phyloP scores from a whole-genome alignment of 2,888 invertebrate genomes.

The Hoplodrina ambigua region DNA sequence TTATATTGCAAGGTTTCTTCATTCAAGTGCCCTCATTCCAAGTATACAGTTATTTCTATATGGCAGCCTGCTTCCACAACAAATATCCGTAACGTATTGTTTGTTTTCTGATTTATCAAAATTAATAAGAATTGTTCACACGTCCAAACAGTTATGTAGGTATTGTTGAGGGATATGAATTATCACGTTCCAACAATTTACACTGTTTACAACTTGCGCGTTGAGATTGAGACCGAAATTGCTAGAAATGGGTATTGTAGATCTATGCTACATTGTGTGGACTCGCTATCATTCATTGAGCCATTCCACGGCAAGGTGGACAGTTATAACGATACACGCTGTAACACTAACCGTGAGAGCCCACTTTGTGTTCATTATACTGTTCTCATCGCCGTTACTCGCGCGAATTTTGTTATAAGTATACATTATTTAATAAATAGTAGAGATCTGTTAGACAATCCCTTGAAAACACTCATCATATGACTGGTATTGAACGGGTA shows the following conservation, averaged over 20 bases:
- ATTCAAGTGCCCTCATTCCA: slow-evolving; percentile 28
- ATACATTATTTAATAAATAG: slow-evolving; percentile 33
- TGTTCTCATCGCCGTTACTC: slow-evolving; percentile 62
- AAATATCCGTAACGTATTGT: neutral
- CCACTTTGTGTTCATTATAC: slow-evolving; percentile 59
- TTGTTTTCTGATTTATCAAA: slow-evolving; percentile 9
- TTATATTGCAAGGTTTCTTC: slow-evolving; percentile 49
- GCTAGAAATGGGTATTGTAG: slow-evolving; percentile 14
- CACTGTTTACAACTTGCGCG: neutral
- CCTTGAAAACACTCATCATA: neutral
- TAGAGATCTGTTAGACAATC: neutral
- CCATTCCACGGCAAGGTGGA: slow-evolving; percentile 61
- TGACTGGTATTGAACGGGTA: slow-evolving; percentile 46
- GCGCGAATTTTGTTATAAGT: slow-evolving; percentile 38
- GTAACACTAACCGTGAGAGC: slow-evolving; percentile 72
- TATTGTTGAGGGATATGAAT: slow-evolving; percentile 2
- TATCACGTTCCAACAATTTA: neutral
- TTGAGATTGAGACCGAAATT: neutral
- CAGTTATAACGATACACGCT: slow-evolving; percentile 67
- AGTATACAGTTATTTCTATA: slow-evolving; percentile 9
- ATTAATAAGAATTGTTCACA: slow-evolving; percentile 4
- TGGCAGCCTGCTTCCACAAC: slow-evolving; percentile 5
- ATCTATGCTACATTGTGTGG: slow-evolving; percentile 10
- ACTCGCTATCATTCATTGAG: slow-evolving; percentile 41
- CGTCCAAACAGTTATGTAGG: slow-evolving; percentile 1